Conservation (phyloP, 2,888 invertebrate species). For the Rhingia campestris region DNA sequence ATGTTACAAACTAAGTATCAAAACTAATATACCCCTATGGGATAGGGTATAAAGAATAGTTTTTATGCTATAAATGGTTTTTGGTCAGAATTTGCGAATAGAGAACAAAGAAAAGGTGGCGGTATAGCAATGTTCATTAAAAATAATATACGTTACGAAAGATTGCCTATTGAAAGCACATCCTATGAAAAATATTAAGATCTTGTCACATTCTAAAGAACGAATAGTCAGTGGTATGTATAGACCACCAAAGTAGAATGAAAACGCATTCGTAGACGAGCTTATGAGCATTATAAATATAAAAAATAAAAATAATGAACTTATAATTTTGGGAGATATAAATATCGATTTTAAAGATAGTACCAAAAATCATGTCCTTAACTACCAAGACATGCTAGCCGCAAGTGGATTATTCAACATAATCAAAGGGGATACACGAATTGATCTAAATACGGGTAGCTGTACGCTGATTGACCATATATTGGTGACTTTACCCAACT, state of each 20-base stretch:
- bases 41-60: neutral
- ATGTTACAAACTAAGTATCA: no score
- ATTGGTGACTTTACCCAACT: neutral
- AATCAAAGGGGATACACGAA: neutral
- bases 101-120: constrained; percentile 3
- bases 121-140: neutral
- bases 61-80: neutral
- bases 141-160: neutral
- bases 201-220: neutral
- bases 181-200: constrained; percentile 7
- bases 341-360: no score
- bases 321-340: constrained; percentile 4
- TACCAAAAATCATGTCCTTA: neutral
- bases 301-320: neutral
- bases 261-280: neutral
- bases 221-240: constrained; percentile 6
- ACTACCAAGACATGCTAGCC: neutral
- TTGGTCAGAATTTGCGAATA: neutral
- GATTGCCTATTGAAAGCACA: neutral
- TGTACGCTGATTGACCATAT: neutral
- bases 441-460: neutral
- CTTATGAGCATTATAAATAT: neutral
- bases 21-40: no score
- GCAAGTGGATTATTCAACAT: neutral
- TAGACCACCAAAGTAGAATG: neutral